phyloP scores from a whole-genome alignment of 2,797 vertebrate genomes.

The Melanogrammus aeglefinus region DNA sequence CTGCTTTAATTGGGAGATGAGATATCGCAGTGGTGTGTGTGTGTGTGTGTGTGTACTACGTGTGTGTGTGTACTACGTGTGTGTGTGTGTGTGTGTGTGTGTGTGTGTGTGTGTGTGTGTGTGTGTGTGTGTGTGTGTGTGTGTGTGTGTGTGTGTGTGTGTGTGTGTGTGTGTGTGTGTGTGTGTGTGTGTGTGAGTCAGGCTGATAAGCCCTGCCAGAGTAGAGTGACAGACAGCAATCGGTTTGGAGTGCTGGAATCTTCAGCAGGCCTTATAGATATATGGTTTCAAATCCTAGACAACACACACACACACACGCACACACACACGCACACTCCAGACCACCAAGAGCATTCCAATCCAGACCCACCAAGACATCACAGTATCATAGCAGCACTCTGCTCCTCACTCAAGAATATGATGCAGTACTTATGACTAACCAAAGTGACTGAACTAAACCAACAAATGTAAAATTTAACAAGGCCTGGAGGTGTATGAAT shows the following conservation, averaged over 20 bases:
- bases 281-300: background rate
- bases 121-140: no score
- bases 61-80: no score
- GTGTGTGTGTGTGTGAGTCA: constrained; percentile 16
- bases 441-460: no score
- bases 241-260: constrained; percentile 21
- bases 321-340: background rate
- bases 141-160: constrained; percentile 5
- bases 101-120: no score
- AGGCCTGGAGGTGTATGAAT: background rate
- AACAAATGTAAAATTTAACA: background rate
- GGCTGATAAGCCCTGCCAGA: constrained; percentile 56
- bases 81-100: constrained; percentile 8
- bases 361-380: background rate
- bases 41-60: constrained; percentile 17
- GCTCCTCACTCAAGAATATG: background rate
- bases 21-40: constrained; percentile 54
- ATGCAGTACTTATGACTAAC: background rate
- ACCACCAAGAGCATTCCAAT: background rate
- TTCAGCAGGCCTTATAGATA: background rate
- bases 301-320: background rate
- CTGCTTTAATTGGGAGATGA: constrained; percentile 77
- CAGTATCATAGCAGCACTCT: background rate
- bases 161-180: constrained; percentile 1
- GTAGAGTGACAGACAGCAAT: constrained; percentile 52